Conservation (phyloP, 2,113 vertebrate genomes). For the Garra rufa region DNA sequence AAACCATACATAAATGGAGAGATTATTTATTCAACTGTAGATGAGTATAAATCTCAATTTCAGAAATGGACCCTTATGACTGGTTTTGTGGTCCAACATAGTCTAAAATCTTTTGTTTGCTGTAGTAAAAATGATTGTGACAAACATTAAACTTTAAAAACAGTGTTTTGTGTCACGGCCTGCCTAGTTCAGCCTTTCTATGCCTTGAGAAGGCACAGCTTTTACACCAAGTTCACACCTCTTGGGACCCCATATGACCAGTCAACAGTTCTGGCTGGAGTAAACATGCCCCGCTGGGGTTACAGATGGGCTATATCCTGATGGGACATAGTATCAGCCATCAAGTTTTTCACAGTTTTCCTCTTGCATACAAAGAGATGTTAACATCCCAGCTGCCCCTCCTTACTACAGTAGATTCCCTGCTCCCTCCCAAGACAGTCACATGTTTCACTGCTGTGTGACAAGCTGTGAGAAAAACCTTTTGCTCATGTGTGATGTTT, state of each 20-base stretch:
- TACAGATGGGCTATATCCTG: conserved; percentile 29
- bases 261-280: conserved; percentile 13
- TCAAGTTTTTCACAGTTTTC: conserved; percentile 51
- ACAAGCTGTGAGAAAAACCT: conserved; percentile 4
- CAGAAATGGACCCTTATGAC: too few species aligned
- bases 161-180: background rate
- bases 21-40: too few species aligned
- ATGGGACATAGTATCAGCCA: conserved; percentile 32
- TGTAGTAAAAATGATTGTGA: background rate
- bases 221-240: conserved; percentile 48
- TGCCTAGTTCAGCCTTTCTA: background rate
- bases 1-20: too few species aligned
- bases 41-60: too few species aligned
- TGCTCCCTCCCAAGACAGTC: conserved; percentile 27
- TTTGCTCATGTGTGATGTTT: conserved; percentile 43
- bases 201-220: conserved; percentile 30
- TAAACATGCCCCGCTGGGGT: conserved; percentile 28
- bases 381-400: conserved; percentile 44
- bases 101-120: background rate
- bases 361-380: conserved; percentile 36
- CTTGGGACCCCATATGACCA: conserved; percentile 13
- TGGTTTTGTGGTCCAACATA: too few species aligned
- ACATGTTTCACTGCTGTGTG: conserved; percentile 18
- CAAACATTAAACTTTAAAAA: background rate
- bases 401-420: conserved; percentile 3